Conservation (phyloP, 2,113 vertebrate species). For the Protomyctophum bolini region DNA sequence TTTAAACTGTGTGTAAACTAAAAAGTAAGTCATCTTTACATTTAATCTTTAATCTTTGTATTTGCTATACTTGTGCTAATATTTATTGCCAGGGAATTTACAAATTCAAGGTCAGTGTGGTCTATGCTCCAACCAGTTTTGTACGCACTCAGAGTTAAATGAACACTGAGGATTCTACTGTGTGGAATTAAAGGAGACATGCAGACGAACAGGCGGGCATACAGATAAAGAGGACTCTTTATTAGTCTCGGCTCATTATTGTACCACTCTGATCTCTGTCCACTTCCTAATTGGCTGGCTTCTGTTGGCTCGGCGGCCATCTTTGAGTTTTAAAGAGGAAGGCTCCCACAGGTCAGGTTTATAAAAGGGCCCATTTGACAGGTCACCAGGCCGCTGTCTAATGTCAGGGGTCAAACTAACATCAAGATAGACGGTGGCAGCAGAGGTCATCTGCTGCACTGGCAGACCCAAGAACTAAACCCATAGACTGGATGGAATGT, state of each 20-base stretch:
- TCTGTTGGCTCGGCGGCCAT: slow-evolving; percentile 82
- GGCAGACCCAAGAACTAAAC: slow-evolving; percentile 51
- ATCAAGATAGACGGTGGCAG: slow-evolving; percentile 78
- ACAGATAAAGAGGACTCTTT: slow-evolving; percentile 84
- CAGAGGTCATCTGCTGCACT: slow-evolving; percentile 70
- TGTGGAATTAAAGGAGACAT: slow-evolving; percentile 40
- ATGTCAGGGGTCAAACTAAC: slow-evolving; percentile 81
- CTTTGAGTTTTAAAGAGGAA: slow-evolving; percentile 87
- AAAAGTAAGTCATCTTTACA: too few species aligned
- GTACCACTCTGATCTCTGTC: slow-evolving; percentile 79
- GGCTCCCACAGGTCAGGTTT: slow-evolving; percentile 81
- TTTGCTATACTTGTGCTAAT: too few species aligned
- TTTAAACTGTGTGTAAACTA: too few species aligned
- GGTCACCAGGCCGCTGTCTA: slow-evolving; percentile 76
- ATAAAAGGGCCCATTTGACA: slow-evolving; percentile 89
- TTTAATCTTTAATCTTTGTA: too few species aligned
- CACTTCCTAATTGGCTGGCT: slow-evolving; percentile 82
- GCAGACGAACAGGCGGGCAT: slow-evolving; percentile 64
- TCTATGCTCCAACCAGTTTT: too few species aligned
- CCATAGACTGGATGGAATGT: slow-evolving; percentile 70
- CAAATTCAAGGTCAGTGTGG: too few species aligned
- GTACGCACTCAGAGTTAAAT: too few species aligned
- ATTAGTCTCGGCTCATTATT: slow-evolving; percentile 89
- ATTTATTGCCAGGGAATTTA: too few species aligned
- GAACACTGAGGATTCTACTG: too few species aligned